Evolutionary conservation across 1,140 invertebrate species (phyloP), one percentile per base, ranked within the genome.

Genomic region (Bombus cullumanus): DNA sequence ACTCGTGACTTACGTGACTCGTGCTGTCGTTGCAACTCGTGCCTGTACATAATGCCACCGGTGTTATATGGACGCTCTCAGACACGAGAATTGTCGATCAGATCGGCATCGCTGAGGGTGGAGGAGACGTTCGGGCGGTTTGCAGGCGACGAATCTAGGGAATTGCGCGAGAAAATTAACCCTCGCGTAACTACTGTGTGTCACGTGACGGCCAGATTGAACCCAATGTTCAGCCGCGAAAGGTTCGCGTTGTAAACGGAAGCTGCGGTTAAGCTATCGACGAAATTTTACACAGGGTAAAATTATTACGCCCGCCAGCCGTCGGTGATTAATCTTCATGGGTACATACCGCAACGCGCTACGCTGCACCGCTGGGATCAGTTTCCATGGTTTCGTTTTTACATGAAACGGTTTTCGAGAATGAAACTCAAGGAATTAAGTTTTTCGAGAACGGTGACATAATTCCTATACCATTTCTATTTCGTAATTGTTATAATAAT

Each of bases 1-100:
- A 76, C 87, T 86, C 80, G 76, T 83, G 81, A 82, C 88, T 89
- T 89, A 89, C 88, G 88, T 89, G 88, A 86, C 88, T 80, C 57
- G 13, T 18, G 69, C 78, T 86, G 85, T 86, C 74, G 88, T 69
- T 74, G 43, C 75, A 62, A 75, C 78, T 83, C 43, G 37, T 89
- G 81, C 39, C 41, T 73, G 79, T 78, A 77, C 73, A 69, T 89
- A 82, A 86, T 89, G 76, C 66, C 57, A 71, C 22, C 62, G 75
- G 68, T 72, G 57, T 83, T 83, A 80, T 69, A 74, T 57, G 74
- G 53, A 80, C 75, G 71, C 79, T 76, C 47, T 71, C 73, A 53
- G 39, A 64, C 80, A 83, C 83, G 83, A 79, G 78, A 86, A 82
- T 80, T 64, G 71, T 37, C 57, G 81, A 83, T 86, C 81, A 39